Base-by-base conservation (phyloP, 2,797 vertebrate genomes). In the Eurystomus glaucurus region DNA sequence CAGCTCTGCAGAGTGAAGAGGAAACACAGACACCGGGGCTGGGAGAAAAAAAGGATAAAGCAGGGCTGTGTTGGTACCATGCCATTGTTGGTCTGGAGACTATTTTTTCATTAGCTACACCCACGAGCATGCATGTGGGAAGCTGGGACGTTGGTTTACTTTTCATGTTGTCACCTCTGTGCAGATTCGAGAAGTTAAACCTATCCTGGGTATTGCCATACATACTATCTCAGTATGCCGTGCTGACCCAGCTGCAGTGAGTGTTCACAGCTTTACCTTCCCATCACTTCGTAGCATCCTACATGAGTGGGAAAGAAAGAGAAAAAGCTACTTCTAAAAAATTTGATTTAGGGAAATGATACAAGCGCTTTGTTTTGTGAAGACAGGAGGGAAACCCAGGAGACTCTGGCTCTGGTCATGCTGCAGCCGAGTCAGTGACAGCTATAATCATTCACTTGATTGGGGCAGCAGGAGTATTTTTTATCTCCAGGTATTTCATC, bases 61-160 rank as follows among this genome's bases (percentile, higher is more conserved):
- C 14, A 50, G 20, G 20, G 58, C 14, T 69, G 11, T 65, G 31
- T 57, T 61, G 25, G 43, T 70, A 23, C 8, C n/a, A 41, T 21
- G 14, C 9, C 13, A 35, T 52, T 28, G 4, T 46, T 54, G 14
- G 51, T 93, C 35, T 41, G 39, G 39, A 85, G 19, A 50, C 4
- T 33, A 1, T 37, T 69, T 88, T 66, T 68, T 68, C 10, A 33
- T 70, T 69, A 76, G 33, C 58, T 94, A 39, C 19, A 66, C 26
- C 31, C 28, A 57, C 0, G 0, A 58, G 37, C 1, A 3, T 23
- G 52, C 20, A 45, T n/a, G 11, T 2, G 14, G n/a, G 14, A 80
- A 74, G 11, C 12, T 2, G 14, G n/a, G 16, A 80, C 70, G 11
- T 19, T 78, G 29, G 3, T 64, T 90, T 83, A 26, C 28, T 90